Evolutionary conservation across 2,888 invertebrate genomes (phyloP), one percentile per base, ranked within the genome.

Genomic region (Tachina fera): DNA sequence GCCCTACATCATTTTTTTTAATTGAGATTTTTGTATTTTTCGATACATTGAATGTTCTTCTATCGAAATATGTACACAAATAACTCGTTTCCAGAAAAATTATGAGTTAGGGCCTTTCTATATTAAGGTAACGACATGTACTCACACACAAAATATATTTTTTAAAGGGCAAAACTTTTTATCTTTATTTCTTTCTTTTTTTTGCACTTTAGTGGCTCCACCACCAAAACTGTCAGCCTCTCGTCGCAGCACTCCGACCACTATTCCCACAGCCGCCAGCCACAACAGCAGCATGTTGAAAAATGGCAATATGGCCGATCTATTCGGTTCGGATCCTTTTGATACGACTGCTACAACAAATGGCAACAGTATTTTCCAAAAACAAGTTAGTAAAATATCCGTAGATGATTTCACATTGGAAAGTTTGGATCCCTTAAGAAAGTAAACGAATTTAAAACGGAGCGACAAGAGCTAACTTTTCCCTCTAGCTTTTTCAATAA

Each of bases 341-440:
- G 91, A 91, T 87, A 89, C 83, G 60, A 49, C 71, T 39, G 71
- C 65, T 51, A 58, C 68, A 90, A 89, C 92, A 89, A 92, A 89
- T 89, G 90, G 90, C 76, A 90, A 90, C 49, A 91, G 89, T 88
- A 90, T 92, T 87, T 93, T 94, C 93, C 70, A 94, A 98, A 98
- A 97, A 96, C 93, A 92, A 91, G 86, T 88, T 90, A 91, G 90
- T 87, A 90, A 88, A 68, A 89, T 90, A 91, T 88, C 88, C 39
- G 88, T 92, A 91, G 98, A 98, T 93, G 98, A 98, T 94, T 98
- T 98, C 94, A 97, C 97, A 89, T 94, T 98, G 93, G 98, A 98
- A 92, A 97, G 97, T 93, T 95, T 98, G 92, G 98, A 98, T 94
- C 98, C 98, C 84, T 94, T 98, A 90, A 95, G 96, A 93, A 97